Conservation (phyloP, 2,888 invertebrate genomes). For the Noctua pronuba region DNA sequence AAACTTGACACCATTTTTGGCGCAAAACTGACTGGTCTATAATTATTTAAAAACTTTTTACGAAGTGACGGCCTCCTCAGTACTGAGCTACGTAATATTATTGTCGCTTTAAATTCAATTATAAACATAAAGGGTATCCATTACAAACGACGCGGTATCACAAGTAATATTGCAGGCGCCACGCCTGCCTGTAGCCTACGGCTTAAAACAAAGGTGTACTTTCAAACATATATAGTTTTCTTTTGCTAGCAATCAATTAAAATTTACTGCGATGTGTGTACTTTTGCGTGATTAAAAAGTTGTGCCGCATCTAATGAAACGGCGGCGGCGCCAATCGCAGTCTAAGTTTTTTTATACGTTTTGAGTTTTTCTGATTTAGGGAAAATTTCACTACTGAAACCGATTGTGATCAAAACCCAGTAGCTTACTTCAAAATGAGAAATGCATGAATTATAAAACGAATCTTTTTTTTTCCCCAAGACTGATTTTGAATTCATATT, state of each 20-base stretch:
- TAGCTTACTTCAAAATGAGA: neutral
- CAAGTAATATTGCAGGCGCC: slow-evolving; percentile 10
- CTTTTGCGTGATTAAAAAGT: neutral
- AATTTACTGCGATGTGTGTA: neutral
- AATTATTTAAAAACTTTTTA: neutral
- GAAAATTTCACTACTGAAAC: no score
- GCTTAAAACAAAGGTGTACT: slow-evolving; percentile 38
- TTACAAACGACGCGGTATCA: slow-evolving; percentile 35
- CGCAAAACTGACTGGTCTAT: neutral
- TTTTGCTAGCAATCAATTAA: slow-evolving; percentile 4
- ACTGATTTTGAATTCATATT: neutral
- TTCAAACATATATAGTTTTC: neutral
- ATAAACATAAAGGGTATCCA: slow-evolving; percentile 37
- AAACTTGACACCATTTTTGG: neutral
- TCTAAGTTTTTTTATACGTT: no score
- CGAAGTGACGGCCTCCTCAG: neutral
- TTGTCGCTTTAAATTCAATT: slow-evolving; percentile 50
- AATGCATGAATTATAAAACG: no score
- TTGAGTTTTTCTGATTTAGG: neutral
- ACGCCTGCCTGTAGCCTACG: slow-evolving; percentile 26
- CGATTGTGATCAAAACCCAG: neutral
- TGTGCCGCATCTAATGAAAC: neutral
- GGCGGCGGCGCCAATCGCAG: neutral
- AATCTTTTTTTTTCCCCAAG: no score
- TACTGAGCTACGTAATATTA: slow-evolving; percentile 7